Base-by-base conservation (phyloP, 2,113 vertebrate species). In the Triplophysa siluroides region DNA sequence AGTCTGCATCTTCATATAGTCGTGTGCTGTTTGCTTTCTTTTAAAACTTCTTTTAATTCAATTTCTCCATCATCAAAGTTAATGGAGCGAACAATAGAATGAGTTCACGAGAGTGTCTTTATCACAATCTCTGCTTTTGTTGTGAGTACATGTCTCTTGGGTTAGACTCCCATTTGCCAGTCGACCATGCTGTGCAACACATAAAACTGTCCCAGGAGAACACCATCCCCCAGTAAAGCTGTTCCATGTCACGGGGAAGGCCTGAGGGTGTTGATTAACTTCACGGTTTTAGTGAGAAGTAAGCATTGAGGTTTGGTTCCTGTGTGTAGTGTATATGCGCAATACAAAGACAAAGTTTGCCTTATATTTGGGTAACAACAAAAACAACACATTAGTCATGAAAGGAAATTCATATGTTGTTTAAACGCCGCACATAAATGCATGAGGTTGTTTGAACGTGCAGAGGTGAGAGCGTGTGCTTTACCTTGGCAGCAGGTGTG, bases 231-330 rank as follows among this genome's bases (percentile, higher is more conserved):
- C 82, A 70, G 79, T 68, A 82, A 83, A 60, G 76, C 82, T 82
- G 85, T 86, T 86, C 82, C 85, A 81, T 66, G 79, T 84, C 73
- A 79, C 21, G 18, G 82, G 54, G 67, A 86, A 83, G 84, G 82
- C 82, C 85, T 83, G 82, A 68, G 79, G 79, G 79, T 83, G 79
- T 76, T 78, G 76, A 83, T 83, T 80, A 72, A 54, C 74, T 56
- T 64, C 71, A 52, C 23, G 1, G 21, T 63, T 47, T 76, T 89
- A 45, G 29, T 8, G 64, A 78, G 66, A 84, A 79, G 64, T 14
- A 23, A 67, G 60, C 77, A 79, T 80, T 62, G 82, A 79, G 79
- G 52, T 52, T 45, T 72, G 60, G 23, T 52, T 62, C 65, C 64
- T 13, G 52, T 72, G 24, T 52, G 1, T 4, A 23, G 41, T 29